Evolutionary conservation across 1,140 invertebrate genomes (phyloP), one percentile per base, ranked within the genome.

Genomic region (Antheraea pernyi): DNA sequence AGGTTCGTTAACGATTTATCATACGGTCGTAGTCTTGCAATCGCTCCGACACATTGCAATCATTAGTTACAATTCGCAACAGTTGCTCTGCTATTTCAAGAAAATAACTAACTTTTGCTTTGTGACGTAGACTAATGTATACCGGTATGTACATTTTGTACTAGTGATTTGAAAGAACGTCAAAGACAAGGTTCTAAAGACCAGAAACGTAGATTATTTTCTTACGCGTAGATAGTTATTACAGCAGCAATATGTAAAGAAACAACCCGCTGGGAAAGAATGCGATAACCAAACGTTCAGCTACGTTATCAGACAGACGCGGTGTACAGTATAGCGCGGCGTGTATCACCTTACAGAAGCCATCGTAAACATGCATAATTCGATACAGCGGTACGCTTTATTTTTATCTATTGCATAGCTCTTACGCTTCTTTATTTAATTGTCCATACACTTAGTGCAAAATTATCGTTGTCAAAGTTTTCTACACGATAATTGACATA

Each of bases 11-110:
- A 75, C 74, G 59, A 83, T 83, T 78, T 73, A 83, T 83, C 81
- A 79, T 75, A 67, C 59, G 58, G 72, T 65, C 73, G 77, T 72
- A 74, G 73, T 75, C 73, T 65, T 71, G 75, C 72, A 75, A 77
- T 75, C 76, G 73, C 73, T 71, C 59, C 67, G 19, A 72, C 71
- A 73, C 80, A 74, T 67, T 70, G 73, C 66, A 65, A 68, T 79
- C 76, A 81, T 81, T 80, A 80, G 79, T 81, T 75, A 81, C 69
- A 76, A 78, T 74, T 78, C 72, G 78, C 76, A 78, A 79, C 79
- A 79, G 75, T 81, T 81, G 79, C 74, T 70, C 59, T 66, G 76
- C 71, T 78, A 78, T 80, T 81, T 83, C 73, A 62, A 78, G 77
- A 78, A 77, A 81, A 81, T 77, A 72, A 78, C 74, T 78, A 73